Evolutionary conservation across 1,140 invertebrate genomes (phyloP), one percentile per base, ranked within the genome.

Genomic region (Cheumatopsyche charites): DNA sequence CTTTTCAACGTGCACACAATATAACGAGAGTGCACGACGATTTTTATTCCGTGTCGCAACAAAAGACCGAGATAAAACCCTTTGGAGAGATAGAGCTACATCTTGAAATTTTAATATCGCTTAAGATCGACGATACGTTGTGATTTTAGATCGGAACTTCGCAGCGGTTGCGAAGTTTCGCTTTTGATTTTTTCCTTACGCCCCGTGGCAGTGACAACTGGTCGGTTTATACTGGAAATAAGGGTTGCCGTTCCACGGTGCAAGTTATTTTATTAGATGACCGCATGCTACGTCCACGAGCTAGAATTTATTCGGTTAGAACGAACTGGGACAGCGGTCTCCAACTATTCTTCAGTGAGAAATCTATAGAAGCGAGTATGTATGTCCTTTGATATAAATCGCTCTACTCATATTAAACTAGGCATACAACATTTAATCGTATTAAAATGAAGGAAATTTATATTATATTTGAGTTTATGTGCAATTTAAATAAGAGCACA

Each of bases 251-350:
- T 62, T 73, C 17, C 65, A 29, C 55, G 70, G 55, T 68, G 71
- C 55, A 67, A 63, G 66, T 19, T 62, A 72, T 73, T 73, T 73
- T 73, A 73, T 68, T 73, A 52, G 55, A 58, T 63, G 61, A 47
- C 25, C 61, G 58, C 71, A 62, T 73, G 66, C 65, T 21, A 73
- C 67, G 62, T 71, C 69, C 62, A 72, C 71, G 21, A 23, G 23
- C 58, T 52, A 25, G 45, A 67, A 73, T 73, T 73, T 73, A 73
- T 58, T 58, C 23, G 55, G 55, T 26, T 25, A 58, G 23, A 58
- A 58, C 21, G 55, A 11, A 21, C 21, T 58, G 29, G 3, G 29
- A 36, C 29, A 36, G 29, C 9, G 9, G 29, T 36, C 9, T 36
- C 29, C 29, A 36, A 36, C 29, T 36, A 4, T 36, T 36, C 3